Percentiles rank a stretch among this genome's conserved stretches.
These are phyloP conservation scores for Suillia variegata DNA, from an alignment of 2,888 invertebrate genomes.

Conservation along the genomic window DNA sequence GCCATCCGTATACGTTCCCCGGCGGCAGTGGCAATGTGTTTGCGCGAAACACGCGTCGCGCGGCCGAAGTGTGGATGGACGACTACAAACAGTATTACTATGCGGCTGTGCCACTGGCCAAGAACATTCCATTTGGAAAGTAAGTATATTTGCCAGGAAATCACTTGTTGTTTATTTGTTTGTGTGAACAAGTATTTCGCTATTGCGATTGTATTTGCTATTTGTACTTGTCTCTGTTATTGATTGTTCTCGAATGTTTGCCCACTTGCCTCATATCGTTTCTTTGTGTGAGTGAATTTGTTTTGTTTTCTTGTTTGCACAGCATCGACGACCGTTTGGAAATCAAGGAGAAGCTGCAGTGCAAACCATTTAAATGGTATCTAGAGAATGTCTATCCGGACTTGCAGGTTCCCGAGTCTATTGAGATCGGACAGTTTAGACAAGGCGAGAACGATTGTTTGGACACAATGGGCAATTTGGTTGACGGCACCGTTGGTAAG, in stretches of 20 bases:
- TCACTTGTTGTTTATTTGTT: background rate
- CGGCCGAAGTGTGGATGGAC: constrained; percentile 99
- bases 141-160: constrained; percentile 58
- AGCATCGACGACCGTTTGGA: constrained; percentile 85
- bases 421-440: constrained; percentile 69
- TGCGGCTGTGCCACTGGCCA: constrained; percentile 86
- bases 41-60: constrained; percentile 92
- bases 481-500: constrained; percentile 81
- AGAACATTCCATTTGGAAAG: constrained; percentile 89
- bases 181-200: background rate
- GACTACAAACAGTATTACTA: constrained; percentile 97
- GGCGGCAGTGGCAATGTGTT: constrained; percentile 97
- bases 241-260: background rate
- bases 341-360: constrained; percentile 79
- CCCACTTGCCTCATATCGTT: constrained; percentile 17
- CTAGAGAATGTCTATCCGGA: constrained; percentile 92
- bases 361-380: constrained; percentile 96
- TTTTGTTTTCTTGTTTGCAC: constrained; percentile 33
- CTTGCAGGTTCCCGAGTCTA: constrained; percentile 72
- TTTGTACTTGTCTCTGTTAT: background rate
- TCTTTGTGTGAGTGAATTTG: background rate
- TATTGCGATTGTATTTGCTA: background rate
- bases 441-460: constrained; percentile 82
- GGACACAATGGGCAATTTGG: constrained; percentile 91
- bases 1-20: constrained; percentile 98